Percentiles rank a stretch among this genome's conserved stretches.
These are phyloP conservation scores for Crotalus helleri DNA, from an alignment of 2,113 vertebrate genomes.

Conservation along the genomic window DNA sequence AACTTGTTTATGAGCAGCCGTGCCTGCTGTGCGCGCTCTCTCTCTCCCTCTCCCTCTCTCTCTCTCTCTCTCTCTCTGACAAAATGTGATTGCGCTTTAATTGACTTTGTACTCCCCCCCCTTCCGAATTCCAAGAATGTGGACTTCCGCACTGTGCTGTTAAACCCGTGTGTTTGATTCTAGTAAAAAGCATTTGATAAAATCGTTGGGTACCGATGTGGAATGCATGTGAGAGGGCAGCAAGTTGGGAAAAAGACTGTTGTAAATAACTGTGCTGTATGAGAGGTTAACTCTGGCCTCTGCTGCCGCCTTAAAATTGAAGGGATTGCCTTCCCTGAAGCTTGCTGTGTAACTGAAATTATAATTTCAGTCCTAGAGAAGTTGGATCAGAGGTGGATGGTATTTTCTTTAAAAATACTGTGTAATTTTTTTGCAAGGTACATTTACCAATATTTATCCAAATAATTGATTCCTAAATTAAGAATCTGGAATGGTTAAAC, in stretches of 20 bases:
- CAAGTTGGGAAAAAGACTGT: not conserved
- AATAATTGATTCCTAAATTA: not conserved
- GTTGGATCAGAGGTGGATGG: not conserved
- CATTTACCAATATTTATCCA: not conserved
- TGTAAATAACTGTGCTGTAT: not conserved
- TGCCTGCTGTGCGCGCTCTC: no score
- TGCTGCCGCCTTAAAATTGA: not conserved
- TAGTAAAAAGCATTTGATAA: not conserved
- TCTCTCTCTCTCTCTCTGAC: no score
- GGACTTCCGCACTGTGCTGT: not conserved
- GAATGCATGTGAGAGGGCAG: not conserved
- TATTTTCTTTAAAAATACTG: not conserved
- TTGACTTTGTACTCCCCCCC: not conserved
- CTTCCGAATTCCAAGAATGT: not conserved
- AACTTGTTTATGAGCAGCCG: not conserved
- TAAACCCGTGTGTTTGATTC: not conserved
- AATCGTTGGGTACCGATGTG: not conserved
- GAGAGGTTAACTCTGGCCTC: not conserved
- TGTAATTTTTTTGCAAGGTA: not conserved
- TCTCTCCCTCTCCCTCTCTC: no score
- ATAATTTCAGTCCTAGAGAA: not conserved
- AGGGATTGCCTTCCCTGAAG: not conserved
- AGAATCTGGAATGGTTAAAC: not conserved
- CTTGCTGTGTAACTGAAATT: not conserved
- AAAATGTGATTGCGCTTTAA: not conserved